Evolutionary conservation across 2,888 invertebrate genomes (phyloP).

Genomic region (Mimas tiliae): DNA sequence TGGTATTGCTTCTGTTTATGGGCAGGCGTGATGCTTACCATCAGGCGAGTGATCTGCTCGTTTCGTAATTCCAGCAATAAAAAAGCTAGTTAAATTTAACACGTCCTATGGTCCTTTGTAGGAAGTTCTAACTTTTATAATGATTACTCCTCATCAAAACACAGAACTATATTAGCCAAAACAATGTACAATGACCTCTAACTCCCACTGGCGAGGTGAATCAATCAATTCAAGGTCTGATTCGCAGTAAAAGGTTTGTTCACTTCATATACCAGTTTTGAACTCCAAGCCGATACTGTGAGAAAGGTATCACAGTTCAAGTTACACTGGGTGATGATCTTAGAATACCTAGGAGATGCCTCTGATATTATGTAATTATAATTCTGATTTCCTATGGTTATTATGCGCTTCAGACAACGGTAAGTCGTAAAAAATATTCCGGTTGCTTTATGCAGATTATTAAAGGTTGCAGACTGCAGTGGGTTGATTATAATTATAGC

Average conservation of each 20-base stretch:
- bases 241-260: slow-evolving; percentile 66
- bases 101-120: too few relatives aligned
- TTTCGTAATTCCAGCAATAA: too few relatives aligned
- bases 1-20: too few relatives aligned
- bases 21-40: too few relatives aligned
- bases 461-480: background rate
- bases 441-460: background rate
- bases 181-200: slow-evolving; percentile 59
- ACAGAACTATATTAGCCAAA: slow-evolving; percentile 38
- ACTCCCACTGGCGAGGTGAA: slow-evolving; percentile 67
- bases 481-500: background rate
- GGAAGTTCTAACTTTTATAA: too few relatives aligned
- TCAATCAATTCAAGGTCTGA: slow-evolving; percentile 73
- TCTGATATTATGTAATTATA: slow-evolving; percentile 28
- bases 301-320: slow-evolving; percentile 42
- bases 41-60: too few relatives aligned
- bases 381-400: slow-evolving; percentile 25
- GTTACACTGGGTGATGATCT: slow-evolving; percentile 45
- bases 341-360: slow-evolving; percentile 25
- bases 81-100: too few relatives aligned
- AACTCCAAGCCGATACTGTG: slow-evolving; percentile 33
- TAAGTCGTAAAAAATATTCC: slow-evolving; percentile 9
- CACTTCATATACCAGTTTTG: slow-evolving; percentile 48
- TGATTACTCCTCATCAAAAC: background rate
- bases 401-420: slow-evolving; percentile 12